These are phyloP conservation scores for Leptura quadrifasciata DNA, from an alignment of 2,888 invertebrate genomes.

Conservation along the genomic window DNA sequence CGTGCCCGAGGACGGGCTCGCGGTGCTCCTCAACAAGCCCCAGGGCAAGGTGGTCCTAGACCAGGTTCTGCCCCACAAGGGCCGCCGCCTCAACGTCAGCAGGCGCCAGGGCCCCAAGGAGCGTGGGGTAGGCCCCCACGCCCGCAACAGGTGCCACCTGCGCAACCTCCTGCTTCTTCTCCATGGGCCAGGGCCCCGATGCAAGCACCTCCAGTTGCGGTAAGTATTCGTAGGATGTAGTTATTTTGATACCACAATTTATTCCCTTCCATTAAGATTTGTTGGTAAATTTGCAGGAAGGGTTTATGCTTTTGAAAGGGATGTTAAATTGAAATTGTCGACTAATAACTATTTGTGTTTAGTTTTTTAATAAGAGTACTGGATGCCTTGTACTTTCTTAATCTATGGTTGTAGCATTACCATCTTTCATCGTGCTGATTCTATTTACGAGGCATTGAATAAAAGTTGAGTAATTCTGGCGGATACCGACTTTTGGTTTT, in stretches of 20 bases:
- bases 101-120: conserved; percentile 45
- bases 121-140: conserved; percentile 61
- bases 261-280: no score
- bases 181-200: conserved; percentile 52
- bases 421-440: no score
- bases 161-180: conserved; percentile 48
- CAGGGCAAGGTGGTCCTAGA: conserved; percentile 45
- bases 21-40: conserved; percentile 47
- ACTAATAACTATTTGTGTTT: no score
- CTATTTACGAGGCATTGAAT: no score
- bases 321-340: no score
- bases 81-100: conserved; percentile 42
- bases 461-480: no score
- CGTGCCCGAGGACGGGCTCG: conserved; percentile 69
- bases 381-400: no score
- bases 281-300: no score
- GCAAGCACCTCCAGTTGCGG: conserved; percentile 46
- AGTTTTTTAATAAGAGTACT: no score
- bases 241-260: background rate
- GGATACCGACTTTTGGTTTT: no score
- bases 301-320: no score
- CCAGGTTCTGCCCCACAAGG: conserved; percentile 55
- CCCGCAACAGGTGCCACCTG: conserved; percentile 51
- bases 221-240: conserved; percentile 36
- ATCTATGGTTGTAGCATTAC: no score